Conservation (phyloP, 2,113 vertebrate genomes). For the Mustela nigripes region DNA sequence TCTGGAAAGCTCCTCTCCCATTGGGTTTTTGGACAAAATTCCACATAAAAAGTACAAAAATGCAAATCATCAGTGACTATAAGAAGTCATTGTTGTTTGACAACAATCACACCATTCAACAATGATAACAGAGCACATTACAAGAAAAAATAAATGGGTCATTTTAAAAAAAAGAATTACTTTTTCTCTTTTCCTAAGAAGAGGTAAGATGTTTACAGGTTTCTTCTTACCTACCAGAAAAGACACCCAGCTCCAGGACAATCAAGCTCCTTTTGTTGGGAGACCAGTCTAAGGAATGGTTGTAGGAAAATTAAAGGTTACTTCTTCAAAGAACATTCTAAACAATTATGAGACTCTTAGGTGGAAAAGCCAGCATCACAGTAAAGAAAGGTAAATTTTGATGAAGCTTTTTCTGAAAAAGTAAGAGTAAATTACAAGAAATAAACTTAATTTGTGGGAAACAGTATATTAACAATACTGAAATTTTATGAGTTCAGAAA, state of each 20-base stretch:
- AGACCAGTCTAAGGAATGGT: background rate
- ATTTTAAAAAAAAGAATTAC: background rate
- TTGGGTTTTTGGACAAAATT: background rate
- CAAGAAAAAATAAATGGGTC: background rate
- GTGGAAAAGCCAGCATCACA: background rate
- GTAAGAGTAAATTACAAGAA: slow-evolving; percentile 17
- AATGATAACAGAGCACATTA: background rate
- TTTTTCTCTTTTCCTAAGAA: slow-evolving; percentile 26
- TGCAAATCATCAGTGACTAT: background rate
- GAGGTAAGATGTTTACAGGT: background rate
- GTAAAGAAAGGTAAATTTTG: slow-evolving; percentile 23
- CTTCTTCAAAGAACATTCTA: slow-evolving; percentile 29
- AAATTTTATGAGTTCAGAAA: slow-evolving; percentile 21
- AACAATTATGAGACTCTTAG: background rate
- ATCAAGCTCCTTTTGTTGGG: background rate
- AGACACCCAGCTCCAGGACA: background rate
- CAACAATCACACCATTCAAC: background rate
- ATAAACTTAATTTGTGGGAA: slow-evolving; percentile 32
- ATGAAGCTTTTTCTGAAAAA: background rate
- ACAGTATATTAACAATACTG: background rate
- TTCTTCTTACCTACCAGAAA: background rate
- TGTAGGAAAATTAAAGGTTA: background rate
- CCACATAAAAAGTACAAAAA: slow-evolving; percentile 55
- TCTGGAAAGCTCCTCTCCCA: slow-evolving; percentile 36
- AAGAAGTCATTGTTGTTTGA: background rate